These are phyloP conservation scores for Lagocephalus sceleratus DNA, from an alignment of 2,797 vertebrate genomes.

Conservation along the genomic window DNA sequence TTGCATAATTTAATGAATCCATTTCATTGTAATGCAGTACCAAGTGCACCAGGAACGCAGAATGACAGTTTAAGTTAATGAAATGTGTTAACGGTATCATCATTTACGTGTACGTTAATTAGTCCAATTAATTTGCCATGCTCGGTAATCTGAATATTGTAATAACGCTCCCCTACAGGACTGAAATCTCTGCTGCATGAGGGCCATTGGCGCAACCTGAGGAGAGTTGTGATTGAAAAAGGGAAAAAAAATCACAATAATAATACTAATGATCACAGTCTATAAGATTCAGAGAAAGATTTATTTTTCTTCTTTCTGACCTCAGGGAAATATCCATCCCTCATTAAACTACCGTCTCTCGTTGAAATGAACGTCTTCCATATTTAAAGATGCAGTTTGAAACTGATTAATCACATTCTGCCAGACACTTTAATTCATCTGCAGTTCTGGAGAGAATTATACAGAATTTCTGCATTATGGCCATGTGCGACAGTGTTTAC, in stretches of 20 bases:
- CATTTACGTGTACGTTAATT: conserved; percentile 89
- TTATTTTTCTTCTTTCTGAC: not conserved
- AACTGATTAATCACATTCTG: conserved; percentile 17
- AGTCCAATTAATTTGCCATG: conserved; percentile 85
- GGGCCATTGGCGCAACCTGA: conserved; percentile 68
- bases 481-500: too few species aligned
- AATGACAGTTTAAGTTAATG: conserved; percentile 88
- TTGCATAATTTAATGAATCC: conserved; percentile 86
- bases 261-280: too few species aligned
- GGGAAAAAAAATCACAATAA: not conserved
- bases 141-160: conserved; percentile 85
- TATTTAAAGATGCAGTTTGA: conserved; percentile 24
- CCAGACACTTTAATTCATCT: conserved; percentile 16
- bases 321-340: conserved; percentile 1
- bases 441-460: too few species aligned
- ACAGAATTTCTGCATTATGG: conserved; percentile 16
- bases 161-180: conserved; percentile 83
- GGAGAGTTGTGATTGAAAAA: conserved; percentile 49
- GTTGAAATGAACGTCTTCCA: conserved; percentile 4
- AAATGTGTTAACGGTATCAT: conserved; percentile 88
- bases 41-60: conserved; percentile 78
- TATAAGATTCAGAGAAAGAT: too few species aligned
- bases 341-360: not conserved
- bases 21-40: conserved; percentile 85
- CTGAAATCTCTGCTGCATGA: conserved; percentile 63